Base-by-base conservation (phyloP, 2,797 vertebrate genomes). In the Trachops cirrhosus region DNA sequence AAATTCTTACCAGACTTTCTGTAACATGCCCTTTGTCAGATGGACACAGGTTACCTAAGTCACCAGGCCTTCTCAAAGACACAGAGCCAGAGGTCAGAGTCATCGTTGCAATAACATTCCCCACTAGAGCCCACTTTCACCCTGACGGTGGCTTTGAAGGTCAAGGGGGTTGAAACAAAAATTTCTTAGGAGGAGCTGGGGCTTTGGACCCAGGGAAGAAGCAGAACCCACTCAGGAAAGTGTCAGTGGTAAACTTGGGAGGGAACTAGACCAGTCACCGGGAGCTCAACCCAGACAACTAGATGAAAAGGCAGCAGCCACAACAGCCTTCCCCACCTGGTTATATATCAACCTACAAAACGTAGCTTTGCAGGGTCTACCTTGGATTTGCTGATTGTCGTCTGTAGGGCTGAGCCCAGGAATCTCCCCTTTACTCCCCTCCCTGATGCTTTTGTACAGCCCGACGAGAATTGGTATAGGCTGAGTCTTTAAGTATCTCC, bases 1-100 rank as follows among this genome's bases (percentile, higher is more conserved):
- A 85, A 34, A 78, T 73, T 88, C 73, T 92, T 77, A 19, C 54
- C 82, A 95, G 95, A 52, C 37, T 50, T 86, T 92, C 90, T 48
- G 80, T 75, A 57, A 26, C 14, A 34, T 8, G 15, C 29, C 44
- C 24, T 0, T 48, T 41, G 32, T 91, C 77, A 95, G 89, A 67
- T 46, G 88, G 70, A 29, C 32, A 37, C 32, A 48, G 37, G 52
- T 64, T 74, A 85, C 32, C 16, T 21, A 14, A 34, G 41, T 41
- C 26, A 4, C 37, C 44, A 73, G 52, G 18, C 39, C 50, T 12
- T 70, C 32, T 83, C 57, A 21, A 46, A 59, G 44, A 70, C 6
- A 2, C 21, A 1, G 1, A 75, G 54, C 32, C 34, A 79, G 48
- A 37, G n/a, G 70, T 44, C 19, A 57, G 92, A 73, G 18, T 26